These are phyloP conservation scores for Allolobophora icterica DNA, from an alignment of 2,888 invertebrate genomes.

Conservation along the genomic window DNA sequence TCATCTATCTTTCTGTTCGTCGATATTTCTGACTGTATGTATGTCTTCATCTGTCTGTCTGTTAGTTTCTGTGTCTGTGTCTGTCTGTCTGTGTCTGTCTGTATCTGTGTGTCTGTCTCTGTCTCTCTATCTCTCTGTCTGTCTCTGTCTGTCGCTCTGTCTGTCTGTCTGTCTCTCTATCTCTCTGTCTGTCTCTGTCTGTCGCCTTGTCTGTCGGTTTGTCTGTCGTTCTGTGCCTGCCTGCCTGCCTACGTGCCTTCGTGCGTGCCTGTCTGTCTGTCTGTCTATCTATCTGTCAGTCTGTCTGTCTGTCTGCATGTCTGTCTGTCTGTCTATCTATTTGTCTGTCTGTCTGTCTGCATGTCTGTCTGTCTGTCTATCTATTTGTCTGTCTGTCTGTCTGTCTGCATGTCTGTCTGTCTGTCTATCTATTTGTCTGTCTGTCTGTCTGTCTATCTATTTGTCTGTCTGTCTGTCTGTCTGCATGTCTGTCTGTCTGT, in stretches of 20 bases:
- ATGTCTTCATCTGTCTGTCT: neutral
- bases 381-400: neutral
- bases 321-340: neutral
- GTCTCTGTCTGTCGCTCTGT: neutral
- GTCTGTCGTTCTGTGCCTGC: too few relatives aligned
- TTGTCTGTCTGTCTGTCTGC: neutral
- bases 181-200: too few relatives aligned
- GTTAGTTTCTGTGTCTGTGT: neutral
- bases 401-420: neutral
- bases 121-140: neutral
- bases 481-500: neutral
- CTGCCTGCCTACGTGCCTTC: too few relatives aligned
- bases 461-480: neutral
- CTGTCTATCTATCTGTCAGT: neutral
- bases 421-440: neutral
- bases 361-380: neutral
- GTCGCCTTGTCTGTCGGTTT: too few relatives aligned
- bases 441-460: neutral
- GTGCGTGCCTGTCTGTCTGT: neutral
- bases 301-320: neutral
- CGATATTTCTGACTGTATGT: neutral
- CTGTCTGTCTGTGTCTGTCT: neutral
- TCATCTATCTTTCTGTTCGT: neutral
- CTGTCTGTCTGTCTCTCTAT: neutral
- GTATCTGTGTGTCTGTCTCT: neutral